phyloP scores from a whole-genome alignment of 2,888 invertebrate genomes.

The Eristalis pertinax region DNA sequence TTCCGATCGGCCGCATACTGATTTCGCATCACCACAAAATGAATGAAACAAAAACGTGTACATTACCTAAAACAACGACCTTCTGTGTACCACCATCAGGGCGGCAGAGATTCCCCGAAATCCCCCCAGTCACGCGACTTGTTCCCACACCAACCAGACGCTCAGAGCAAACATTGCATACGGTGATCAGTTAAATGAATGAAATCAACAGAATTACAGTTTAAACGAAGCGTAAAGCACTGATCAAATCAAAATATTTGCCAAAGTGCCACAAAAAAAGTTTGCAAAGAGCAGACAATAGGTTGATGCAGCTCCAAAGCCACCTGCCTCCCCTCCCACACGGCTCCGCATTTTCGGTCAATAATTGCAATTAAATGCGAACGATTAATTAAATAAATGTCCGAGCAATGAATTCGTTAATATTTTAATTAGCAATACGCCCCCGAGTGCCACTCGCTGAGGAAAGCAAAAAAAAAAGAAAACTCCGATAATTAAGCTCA shows the following conservation, averaged over 20 bases:
- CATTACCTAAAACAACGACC: too few relatives aligned
- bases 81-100: too few relatives aligned
- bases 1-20: too few relatives aligned
- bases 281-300: too few relatives aligned
- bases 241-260: background rate
- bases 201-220: background rate
- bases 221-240: background rate
- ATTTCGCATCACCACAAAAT: too few relatives aligned
- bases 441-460: too few relatives aligned
- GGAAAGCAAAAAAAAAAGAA: background rate
- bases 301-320: too few relatives aligned
- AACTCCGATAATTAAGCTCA: background rate
- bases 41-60: too few relatives aligned
- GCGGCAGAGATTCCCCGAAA: too few relatives aligned
- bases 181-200: background rate
- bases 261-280: background rate
- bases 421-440: conserved; percentile 12
- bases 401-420: background rate
- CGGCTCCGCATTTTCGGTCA: background rate
- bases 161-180: background rate
- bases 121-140: too few relatives aligned
- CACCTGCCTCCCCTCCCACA: background rate
- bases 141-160: too few relatives aligned
- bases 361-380: conserved; percentile 28
- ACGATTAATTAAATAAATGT: background rate